Percentiles rank a stretch among this genome's conserved stretches.
phyloP scores from a whole-genome alignment of 2,797 vertebrate genomes.

The Taenioides sp. region DNA sequence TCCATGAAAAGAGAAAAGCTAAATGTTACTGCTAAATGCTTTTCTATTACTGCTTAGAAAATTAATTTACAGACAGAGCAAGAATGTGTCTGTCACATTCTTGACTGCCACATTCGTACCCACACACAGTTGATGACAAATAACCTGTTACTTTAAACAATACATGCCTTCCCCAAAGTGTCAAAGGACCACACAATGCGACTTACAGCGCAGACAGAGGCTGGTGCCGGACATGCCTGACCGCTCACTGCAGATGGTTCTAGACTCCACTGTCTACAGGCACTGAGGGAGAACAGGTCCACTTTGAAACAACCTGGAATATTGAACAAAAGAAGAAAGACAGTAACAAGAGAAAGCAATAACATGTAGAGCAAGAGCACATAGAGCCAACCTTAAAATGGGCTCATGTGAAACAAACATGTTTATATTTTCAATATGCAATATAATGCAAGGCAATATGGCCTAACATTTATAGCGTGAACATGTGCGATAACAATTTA shows the following conservation, averaged over 20 bases:
- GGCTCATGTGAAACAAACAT: slow-evolving; percentile 15
- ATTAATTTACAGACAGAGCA: neutral
- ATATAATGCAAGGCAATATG: too few relatives aligned
- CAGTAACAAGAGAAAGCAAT: too few relatives aligned
- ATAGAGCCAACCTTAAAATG: slow-evolving; percentile 20
- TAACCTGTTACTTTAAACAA: neutral
- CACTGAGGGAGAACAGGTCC: too few relatives aligned
- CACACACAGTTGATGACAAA: neutral
- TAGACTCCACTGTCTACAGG: too few relatives aligned
- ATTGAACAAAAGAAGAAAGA: neutral
- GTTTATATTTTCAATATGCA: neutral
- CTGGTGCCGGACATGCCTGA: neutral
- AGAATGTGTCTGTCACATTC: neutral
- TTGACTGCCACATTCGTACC: neutral
- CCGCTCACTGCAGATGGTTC: neutral
- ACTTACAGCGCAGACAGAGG: neutral
- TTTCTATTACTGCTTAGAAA: neutral
- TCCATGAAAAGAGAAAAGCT: too few relatives aligned
- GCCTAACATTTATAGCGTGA: too few relatives aligned
- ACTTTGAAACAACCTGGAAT: neutral
- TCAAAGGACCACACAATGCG: neutral
- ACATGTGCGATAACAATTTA: too few relatives aligned
- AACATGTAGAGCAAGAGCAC: neutral
- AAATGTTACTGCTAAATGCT: neutral
- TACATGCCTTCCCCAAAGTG: neutral